These are phyloP conservation scores for Atherinosoma microstoma DNA, from an alignment of 2,797 vertebrate genomes.

Conservation along the genomic window DNA sequence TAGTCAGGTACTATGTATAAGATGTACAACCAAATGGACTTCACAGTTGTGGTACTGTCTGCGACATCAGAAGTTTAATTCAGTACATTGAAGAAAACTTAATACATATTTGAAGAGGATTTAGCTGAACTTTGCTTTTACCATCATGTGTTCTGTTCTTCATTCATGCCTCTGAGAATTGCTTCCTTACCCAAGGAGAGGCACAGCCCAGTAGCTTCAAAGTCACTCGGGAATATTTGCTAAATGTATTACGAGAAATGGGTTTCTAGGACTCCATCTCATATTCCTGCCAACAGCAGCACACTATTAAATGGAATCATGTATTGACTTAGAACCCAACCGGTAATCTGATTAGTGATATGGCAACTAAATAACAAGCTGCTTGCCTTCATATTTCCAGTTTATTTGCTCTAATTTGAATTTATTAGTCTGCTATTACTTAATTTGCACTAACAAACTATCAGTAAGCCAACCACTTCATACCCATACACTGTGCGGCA, in stretches of 20 bases:
- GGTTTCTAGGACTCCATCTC: constrained; percentile 72
- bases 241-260: constrained; percentile 70
- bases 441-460: not conserved
- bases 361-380: constrained; percentile 1
- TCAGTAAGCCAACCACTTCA: not conserved
- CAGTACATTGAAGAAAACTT: constrained; percentile 8
- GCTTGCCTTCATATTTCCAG: not conserved
- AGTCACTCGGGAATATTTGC: constrained; percentile 62
- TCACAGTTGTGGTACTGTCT: not conserved
- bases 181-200: constrained; percentile 33
- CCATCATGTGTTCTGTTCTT: constrained; percentile 20
- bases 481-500: not conserved
- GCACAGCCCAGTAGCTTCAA: constrained; percentile 31
- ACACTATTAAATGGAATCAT: constrained; percentile 47
- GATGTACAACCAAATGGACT: not conserved
- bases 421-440: constrained; percentile 1
- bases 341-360: constrained; percentile 16
- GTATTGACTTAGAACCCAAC: constrained; percentile 15
- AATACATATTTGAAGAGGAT: constrained; percentile 16
- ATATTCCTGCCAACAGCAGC: constrained; percentile 45
- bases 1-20: not conserved
- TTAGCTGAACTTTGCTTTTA: constrained; percentile 23
- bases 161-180: constrained; percentile 37
- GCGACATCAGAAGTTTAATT: not conserved
- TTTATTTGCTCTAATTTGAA: not conserved